A percentile compares a stretch with the other conserved stretches of the same genome.
phyloP scores from a whole-genome alignment of 2,113 vertebrate species.

The Lagopus muta region DNA sequence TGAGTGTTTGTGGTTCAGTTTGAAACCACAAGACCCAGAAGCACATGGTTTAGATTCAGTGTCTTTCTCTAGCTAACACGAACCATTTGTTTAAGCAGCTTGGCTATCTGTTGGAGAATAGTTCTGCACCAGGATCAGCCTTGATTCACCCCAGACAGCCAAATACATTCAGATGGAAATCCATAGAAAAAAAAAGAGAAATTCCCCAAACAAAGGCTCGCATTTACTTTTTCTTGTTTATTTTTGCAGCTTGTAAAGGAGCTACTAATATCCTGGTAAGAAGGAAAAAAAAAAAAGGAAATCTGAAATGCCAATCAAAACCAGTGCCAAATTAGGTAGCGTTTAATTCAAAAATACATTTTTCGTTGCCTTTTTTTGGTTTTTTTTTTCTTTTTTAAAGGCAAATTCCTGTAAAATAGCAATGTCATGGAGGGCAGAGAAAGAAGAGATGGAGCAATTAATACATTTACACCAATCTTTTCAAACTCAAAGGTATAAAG shows the following conservation, averaged over 20 bases:
- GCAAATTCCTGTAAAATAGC: constrained; percentile 34
- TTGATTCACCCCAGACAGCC: constrained; percentile 70
- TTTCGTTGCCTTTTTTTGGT: constrained; percentile 31
- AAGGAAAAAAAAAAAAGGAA: neutral
- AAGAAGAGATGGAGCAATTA: constrained; percentile 17
- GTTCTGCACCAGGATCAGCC: constrained; percentile 65
- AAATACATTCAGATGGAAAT: constrained; percentile 66
- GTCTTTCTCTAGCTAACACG: constrained; percentile 74
- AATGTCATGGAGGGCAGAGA: constrained; percentile 21
- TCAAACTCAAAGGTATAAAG: neutral
- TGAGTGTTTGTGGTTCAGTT: constrained; percentile 72
- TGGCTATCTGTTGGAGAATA: constrained; percentile 74
- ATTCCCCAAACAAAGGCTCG: constrained; percentile 68
- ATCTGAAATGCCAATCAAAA: constrained; percentile 74
- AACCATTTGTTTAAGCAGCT: constrained; percentile 79
- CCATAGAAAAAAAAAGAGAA: constrained; percentile 45
- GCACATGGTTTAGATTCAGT: constrained; percentile 78
- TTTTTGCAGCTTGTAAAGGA: constrained; percentile 79
- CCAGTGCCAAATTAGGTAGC: constrained; percentile 53
- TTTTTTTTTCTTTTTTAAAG: neutral
- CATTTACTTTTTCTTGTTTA: constrained; percentile 69
- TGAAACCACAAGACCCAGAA: constrained; percentile 75
- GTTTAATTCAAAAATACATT: constrained; percentile 64
- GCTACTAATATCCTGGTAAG: constrained; percentile 38
- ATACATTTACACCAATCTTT: constrained; percentile 6